Conservation (phyloP, 2,797 vertebrate species). For the Masticophis lateralis region DNA sequence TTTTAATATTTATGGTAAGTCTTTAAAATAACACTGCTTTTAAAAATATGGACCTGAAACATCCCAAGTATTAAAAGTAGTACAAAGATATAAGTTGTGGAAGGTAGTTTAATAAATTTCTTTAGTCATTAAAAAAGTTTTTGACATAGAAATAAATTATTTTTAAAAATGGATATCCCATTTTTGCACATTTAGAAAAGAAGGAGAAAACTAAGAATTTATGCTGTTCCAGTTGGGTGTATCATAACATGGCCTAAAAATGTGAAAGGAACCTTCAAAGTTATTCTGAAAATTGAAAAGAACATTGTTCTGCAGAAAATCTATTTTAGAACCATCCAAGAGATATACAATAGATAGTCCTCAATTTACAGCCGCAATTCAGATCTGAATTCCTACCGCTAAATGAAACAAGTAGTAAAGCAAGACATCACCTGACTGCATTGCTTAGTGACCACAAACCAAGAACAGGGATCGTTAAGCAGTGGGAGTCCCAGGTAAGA, state of each 20-base stretch:
- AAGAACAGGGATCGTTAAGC: neutral
- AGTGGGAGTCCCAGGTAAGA: neutral
- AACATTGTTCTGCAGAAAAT: neutral
- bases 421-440: neutral
- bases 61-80: neutral
- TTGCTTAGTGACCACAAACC: neutral
- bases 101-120: neutral
- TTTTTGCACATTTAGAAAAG: neutral
- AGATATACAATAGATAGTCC: neutral
- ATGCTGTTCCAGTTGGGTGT: neutral
- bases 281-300: neutral
- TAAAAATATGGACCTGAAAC: neutral
- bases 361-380: neutral
- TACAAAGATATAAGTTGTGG: neutral
- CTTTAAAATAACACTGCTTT: neutral
- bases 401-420: neutral
- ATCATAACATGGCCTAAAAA: neutral
- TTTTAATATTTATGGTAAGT: neutral
- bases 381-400: neutral
- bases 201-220: neutral
- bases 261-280: neutral
- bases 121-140: fast-evolving
- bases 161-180: neutral
- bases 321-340: neutral
- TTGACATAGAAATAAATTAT: neutral